Conservation (phyloP, 2,113 vertebrate genomes). For the Eupsittula cactorum region DNA sequence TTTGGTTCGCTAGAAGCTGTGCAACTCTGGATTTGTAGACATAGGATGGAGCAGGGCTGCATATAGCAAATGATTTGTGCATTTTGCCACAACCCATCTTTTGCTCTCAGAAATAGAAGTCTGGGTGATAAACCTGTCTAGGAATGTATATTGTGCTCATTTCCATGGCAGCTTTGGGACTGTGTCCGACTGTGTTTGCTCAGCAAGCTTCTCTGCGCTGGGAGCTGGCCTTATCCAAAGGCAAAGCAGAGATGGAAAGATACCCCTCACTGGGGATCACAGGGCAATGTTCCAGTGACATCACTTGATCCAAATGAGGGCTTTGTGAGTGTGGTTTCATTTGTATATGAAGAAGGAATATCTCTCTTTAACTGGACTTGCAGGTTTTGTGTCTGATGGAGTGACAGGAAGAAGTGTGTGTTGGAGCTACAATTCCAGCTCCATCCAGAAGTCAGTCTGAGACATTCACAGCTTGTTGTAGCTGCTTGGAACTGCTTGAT, state of each 20-base stretch:
- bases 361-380: not conserved
- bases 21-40: not conserved
- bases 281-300: not conserved
- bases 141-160: not conserved
- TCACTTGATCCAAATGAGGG: not conserved
- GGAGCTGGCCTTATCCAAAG: not conserved
- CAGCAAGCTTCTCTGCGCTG: not conserved
- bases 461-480: not conserved
- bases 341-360: not conserved
- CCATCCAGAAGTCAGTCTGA: not conserved
- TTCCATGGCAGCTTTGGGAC: not conserved
- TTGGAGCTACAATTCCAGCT: not conserved
- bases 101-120: not conserved
- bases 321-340: not conserved
- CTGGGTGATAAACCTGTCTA: not conserved
- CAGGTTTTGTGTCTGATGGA: not conserved
- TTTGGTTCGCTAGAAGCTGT: not conserved
- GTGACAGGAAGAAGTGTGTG: not conserved
- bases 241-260: constrained; percentile 7
- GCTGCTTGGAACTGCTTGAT: not conserved
- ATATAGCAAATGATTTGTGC: not conserved
- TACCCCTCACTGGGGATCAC: not conserved
- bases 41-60: not conserved
- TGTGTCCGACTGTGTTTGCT: not conserved
- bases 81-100: not conserved